phyloP scores from a whole-genome alignment of 2,113 vertebrate species.

The Pao palembangensis region DNA sequence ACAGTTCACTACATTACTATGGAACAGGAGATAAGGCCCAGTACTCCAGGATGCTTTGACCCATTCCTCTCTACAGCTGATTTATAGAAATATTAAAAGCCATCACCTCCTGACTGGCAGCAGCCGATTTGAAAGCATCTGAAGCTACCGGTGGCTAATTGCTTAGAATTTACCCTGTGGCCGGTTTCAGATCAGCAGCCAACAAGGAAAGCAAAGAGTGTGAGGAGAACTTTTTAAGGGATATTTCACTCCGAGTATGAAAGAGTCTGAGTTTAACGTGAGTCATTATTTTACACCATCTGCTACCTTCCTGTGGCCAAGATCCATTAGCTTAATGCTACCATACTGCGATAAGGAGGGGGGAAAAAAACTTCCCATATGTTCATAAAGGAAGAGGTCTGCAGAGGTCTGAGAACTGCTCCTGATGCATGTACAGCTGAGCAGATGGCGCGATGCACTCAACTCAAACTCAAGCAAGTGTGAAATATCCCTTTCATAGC shows the following conservation, averaged over 20 bases:
- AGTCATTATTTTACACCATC: slow-evolving; percentile 61
- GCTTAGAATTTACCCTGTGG: slow-evolving; percentile 17
- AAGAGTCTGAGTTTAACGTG: slow-evolving; percentile 43
- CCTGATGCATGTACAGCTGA: slow-evolving; percentile 37
- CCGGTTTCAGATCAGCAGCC: slow-evolving; percentile 39
- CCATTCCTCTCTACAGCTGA: slow-evolving; percentile 3
- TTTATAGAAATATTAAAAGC: slow-evolving; percentile 1
- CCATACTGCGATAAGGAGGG: slow-evolving; percentile 43
- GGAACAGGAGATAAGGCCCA: slow-evolving; percentile 52
- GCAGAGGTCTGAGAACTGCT: slow-evolving; percentile 28
- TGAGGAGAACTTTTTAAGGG: slow-evolving; percentile 47
- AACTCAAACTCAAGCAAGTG: slow-evolving; percentile 40
- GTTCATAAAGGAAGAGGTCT: slow-evolving; percentile 35
- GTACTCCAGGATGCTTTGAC: slow-evolving; percentile 43
- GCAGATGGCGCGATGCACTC: slow-evolving; percentile 56
- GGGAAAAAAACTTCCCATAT: slow-evolving; percentile 40
- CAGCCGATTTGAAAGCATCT: slow-evolving; percentile 38
- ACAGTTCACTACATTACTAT: slow-evolving; percentile 71
- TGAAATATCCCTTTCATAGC: slow-evolving; percentile 62
- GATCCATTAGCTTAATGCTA: slow-evolving; percentile 51
- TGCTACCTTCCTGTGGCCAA: slow-evolving; percentile 45
- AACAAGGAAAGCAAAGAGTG: slow-evolving; percentile 13
- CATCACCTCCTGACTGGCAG: slow-evolving; percentile 11
- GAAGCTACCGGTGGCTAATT: slow-evolving; percentile 6
- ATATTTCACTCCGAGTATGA: slow-evolving; percentile 46